phyloP scores from a whole-genome alignment of 2,113 vertebrate species.

The Hystrix brachyura region DNA sequence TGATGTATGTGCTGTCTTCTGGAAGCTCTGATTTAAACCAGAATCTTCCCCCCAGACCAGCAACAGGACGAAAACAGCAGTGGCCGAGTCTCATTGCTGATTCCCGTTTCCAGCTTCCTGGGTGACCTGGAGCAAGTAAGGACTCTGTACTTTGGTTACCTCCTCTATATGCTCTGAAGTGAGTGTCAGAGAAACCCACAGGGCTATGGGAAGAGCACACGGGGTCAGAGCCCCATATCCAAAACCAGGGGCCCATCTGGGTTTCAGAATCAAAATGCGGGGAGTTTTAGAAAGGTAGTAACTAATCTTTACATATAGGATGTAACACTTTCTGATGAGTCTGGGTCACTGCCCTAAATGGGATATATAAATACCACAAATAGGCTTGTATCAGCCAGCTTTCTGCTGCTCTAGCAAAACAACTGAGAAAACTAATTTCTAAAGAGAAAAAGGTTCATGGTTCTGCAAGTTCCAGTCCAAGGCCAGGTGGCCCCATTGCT shows the following conservation, averaged over 20 bases:
- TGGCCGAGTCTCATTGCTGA: not conserved
- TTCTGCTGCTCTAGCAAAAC: not conserved
- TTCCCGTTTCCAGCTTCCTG: not conserved
- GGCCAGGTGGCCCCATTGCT: not conserved
- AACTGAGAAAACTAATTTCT: not conserved
- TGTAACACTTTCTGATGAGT: not conserved
- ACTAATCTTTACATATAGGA: not conserved
- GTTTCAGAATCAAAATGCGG: not conserved
- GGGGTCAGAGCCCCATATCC: too few species aligned
- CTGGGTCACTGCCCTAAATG: not conserved
- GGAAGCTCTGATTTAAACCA: slow-evolving; percentile 17
- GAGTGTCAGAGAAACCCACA: not conserved
- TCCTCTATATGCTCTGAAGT: not conserved
- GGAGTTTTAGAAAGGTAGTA: not conserved
- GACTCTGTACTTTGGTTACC: not conserved
- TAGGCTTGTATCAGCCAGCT: not conserved
- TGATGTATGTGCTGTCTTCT: not conserved
- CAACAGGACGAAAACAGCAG: not conserved
- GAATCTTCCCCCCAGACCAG: not conserved
- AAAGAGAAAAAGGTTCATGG: not conserved
- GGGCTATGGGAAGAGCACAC: not conserved
- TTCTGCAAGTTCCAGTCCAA: not conserved
- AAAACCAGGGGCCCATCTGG: not conserved
- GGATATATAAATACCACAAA: not conserved
- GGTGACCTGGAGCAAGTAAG: not conserved